A percentile compares a stretch with the other conserved stretches of the same genome.
These are phyloP conservation scores for Toxotes jaculatrix DNA, from an alignment of 2,113 vertebrate species.

Conservation along the genomic window DNA sequence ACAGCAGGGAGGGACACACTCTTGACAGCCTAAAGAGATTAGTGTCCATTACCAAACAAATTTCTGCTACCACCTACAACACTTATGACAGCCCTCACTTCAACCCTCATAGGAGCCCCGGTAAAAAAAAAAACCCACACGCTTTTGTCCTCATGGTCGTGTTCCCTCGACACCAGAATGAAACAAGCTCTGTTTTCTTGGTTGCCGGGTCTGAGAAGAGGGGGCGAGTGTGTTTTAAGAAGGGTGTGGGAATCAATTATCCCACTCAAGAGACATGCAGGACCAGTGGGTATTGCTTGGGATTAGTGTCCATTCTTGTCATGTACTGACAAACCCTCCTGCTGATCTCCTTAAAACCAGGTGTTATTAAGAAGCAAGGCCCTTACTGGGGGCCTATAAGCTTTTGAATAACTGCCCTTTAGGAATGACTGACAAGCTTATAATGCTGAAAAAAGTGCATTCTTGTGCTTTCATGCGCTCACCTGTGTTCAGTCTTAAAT, in stretches of 20 bases:
- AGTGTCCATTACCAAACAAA: slow-evolving; percentile 79
- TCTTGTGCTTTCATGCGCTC: slow-evolving; percentile 71
- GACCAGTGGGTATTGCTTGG: slow-evolving; percentile 75
- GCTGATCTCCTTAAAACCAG: slow-evolving; percentile 82
- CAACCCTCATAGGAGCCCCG: slow-evolving; percentile 53
- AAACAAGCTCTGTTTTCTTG: slow-evolving; percentile 70
- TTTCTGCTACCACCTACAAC: slow-evolving; percentile 74
- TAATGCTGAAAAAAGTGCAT: slow-evolving; percentile 67
- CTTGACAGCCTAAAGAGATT: slow-evolving; percentile 70
- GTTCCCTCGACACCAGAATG: slow-evolving; percentile 64
- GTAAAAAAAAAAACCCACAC: slow-evolving; percentile 31
- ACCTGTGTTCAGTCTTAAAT: slow-evolving; percentile 60
- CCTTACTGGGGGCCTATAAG: slow-evolving; percentile 65
- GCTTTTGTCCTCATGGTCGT: slow-evolving; percentile 59
- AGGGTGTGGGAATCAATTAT: slow-evolving; percentile 84
- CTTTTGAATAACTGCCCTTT: slow-evolving; percentile 70
- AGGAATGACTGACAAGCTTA: slow-evolving; percentile 77
- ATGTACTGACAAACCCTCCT: slow-evolving; percentile 81
- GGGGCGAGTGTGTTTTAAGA: slow-evolving; percentile 70
- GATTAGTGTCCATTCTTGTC: slow-evolving; percentile 83
- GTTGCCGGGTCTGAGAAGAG: slow-evolving; percentile 57
- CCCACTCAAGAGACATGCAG: slow-evolving; percentile 74
- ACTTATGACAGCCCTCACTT: slow-evolving; percentile 64
- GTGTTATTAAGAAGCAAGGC: slow-evolving; percentile 79
- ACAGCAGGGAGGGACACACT: slow-evolving; percentile 44